Conservation (phyloP, 2,888 invertebrate species). For the Zaprionus bogoriensis region DNA sequence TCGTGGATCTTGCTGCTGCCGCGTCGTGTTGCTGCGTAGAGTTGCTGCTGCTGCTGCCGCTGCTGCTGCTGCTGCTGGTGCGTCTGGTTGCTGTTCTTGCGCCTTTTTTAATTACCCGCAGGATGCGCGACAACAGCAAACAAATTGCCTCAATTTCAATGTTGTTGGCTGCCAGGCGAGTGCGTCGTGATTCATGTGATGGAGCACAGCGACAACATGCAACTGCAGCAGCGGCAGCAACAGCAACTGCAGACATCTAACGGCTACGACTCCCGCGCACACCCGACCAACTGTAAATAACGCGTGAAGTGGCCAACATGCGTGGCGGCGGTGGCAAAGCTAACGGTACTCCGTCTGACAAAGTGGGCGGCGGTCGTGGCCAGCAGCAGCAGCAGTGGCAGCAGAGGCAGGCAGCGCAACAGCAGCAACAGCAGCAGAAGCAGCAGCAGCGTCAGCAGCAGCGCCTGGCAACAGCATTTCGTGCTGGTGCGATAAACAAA, state of each 20-base stretch:
- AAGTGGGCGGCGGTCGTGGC: slow-evolving; percentile 64
- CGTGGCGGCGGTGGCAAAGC: slow-evolving; percentile 73
- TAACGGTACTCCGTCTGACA: slow-evolving; percentile 60
- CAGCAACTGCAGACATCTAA: slow-evolving; percentile 65
- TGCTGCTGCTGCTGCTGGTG: slow-evolving; percentile 32
- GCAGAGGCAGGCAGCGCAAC: too few species aligned
- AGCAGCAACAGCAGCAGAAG: slow-evolving; percentile 10
- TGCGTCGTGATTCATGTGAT: slow-evolving; percentile 76
- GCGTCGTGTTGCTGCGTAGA: slow-evolving; percentile 28
- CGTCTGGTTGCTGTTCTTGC: slow-evolving; percentile 74
- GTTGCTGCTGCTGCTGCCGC: slow-evolving; percentile 15
- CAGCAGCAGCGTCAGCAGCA: slow-evolving; percentile 53
- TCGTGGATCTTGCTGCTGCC: slow-evolving; percentile 48
- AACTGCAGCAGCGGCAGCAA: slow-evolving; percentile 47
- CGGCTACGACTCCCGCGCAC: slow-evolving; percentile 65
- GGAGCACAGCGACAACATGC: slow-evolving; percentile 68
- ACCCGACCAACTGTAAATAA: slow-evolving; percentile 73
- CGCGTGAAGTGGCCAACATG: slow-evolving; percentile 77
- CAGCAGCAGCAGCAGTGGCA: slow-evolving; percentile 28
- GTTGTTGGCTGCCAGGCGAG: slow-evolving; percentile 70
- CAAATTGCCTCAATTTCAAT: slow-evolving; percentile 79
- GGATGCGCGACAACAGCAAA: slow-evolving; percentile 79
- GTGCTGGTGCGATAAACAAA: slow-evolving; percentile 76
- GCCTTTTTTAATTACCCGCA: slow-evolving; percentile 79
- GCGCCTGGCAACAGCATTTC: slow-evolving; percentile 76